Base-by-base conservation (phyloP, 2,888 invertebrate genomes). In the Hydriomena furcata region DNA sequence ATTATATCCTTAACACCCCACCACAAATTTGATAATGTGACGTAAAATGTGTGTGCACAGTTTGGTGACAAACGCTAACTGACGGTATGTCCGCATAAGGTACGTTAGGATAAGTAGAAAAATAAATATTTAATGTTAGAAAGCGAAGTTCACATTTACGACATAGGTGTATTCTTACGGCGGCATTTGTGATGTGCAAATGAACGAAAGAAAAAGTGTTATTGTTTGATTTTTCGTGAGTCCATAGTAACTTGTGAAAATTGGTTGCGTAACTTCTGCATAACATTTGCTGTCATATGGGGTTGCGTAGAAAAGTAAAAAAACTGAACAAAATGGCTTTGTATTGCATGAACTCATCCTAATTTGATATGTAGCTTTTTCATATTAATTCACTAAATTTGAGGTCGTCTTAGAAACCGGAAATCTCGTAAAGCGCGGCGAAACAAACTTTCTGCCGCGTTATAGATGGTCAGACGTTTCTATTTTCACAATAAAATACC, bases 111-210 rank as follows among this genome's bases (percentile, higher is more conserved):
- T 89, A 89, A 90, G 84, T 88, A 84, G 84, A 86, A 85, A 82
- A 87, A 85, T 78, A 88, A 90, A 90, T 90, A 89, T 90, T 89
- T 76, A 73, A 75, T 83, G 80, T 78, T 87, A 89, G 90, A 90
- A 90, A 90, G 90, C 82, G 84, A 74, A 76, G 84, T 87, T 85
- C 82, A 80, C 72, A 67, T 83, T 81, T 79, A 80, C 78, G 74
- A 77, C 81, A 83, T 76, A 81, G 73, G 76, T 67, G 61, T 68
- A 76, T 73, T 73, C 73, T 74, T 79, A 73, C 63, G 68, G 57
- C 66, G 71, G 67, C 65, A 67, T 76, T 78, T 83, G 75, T 78
- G 77, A 79, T 72, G 71, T 83, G 84, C 64, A 85, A 87, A 89
- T 84, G 81, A 82, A 82, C 72, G 88, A 88, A 85, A 89, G 89